These are phyloP conservation scores for Lagodon rhomboides DNA, from an alignment of 2,797 vertebrate species.

Conservation along the genomic window DNA sequence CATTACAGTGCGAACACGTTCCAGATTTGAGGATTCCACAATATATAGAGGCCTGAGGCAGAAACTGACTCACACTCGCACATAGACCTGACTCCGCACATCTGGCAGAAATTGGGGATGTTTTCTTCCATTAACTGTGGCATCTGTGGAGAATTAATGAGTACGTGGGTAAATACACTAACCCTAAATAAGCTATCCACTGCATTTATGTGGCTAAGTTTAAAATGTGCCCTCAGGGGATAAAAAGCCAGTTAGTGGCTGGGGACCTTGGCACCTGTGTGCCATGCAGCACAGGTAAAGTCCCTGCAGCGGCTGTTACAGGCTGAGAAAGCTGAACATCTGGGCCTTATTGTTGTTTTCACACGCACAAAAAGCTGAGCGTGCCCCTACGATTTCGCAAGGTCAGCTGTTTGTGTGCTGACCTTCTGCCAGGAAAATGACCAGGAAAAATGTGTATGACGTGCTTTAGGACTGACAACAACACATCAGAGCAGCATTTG, in stretches of 20 bases:
- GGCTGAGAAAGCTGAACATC: constrained; percentile 49
- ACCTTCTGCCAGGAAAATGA: too few species aligned
- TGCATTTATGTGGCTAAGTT: constrained; percentile 50
- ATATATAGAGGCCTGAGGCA: constrained; percentile 29
- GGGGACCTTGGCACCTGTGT: constrained; percentile 63
- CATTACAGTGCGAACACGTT: too few species aligned
- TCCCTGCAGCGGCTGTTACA: constrained; percentile 43
- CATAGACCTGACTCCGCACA: constrained; percentile 45
- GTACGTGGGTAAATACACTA: constrained; percentile 49
- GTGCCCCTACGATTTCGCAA: too few species aligned
- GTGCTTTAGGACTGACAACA: neutral
- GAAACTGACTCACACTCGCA: constrained; percentile 12
- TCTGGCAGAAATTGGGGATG: constrained; percentile 66
- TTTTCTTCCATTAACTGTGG: constrained; percentile 66
- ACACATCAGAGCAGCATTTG: neutral
- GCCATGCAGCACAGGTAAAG: constrained; percentile 19
- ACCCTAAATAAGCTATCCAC: constrained; percentile 53
- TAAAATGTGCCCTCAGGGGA: constrained; percentile 60
- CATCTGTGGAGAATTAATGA: constrained; percentile 71
- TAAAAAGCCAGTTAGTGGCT: constrained; percentile 57
- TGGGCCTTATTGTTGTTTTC: constrained; percentile 48
- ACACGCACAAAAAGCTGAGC: neutral
- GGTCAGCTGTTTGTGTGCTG: too few species aligned
- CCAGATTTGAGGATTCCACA: constrained; percentile 11
- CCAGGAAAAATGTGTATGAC: too few species aligned